Evolutionary conservation across 2,888 invertebrate species (phyloP).

Genomic region (Hydrotaea cyrtoneurina): DNA sequence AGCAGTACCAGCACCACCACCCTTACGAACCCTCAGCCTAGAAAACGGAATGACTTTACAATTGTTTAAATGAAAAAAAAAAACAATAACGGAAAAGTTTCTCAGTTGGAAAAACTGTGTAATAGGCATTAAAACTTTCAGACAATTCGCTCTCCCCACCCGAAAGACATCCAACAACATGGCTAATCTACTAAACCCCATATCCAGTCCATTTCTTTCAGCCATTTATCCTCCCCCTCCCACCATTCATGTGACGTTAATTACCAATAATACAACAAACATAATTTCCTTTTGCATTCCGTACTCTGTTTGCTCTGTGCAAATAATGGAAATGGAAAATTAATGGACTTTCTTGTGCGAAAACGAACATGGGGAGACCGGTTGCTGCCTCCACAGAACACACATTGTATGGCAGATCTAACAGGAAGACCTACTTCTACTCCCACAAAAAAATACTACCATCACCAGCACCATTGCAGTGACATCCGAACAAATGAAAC

Average conservation of each 20-base stretch:
- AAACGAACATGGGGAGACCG: not conserved
- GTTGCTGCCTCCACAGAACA: not conserved
- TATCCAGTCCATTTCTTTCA: no score
- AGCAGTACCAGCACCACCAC: not conserved
- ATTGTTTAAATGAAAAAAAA: not conserved
- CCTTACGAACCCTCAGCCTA: no score
- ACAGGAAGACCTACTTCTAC: no score
- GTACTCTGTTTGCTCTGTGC: not conserved
- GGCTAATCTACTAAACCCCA: no score
- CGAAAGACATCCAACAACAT: no score
- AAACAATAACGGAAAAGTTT: not conserved
- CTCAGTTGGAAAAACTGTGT: not conserved
- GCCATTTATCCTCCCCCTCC: no score
- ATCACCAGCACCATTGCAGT: no score
- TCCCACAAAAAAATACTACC: no score
- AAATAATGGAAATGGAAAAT: constrained; percentile 59
- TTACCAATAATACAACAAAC: constrained; percentile 57
- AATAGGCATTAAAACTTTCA: constrained; percentile 1
- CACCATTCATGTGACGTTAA: constrained; percentile 37
- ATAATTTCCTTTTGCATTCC: constrained; percentile 46
- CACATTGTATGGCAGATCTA: no score
- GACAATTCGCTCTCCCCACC: no score
- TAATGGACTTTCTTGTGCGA: constrained; percentile 47
- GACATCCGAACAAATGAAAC: constrained; percentile 42
- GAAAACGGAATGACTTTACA: not conserved